Conservation (phyloP, 2,888 invertebrate genomes). For the Chesias legatella region DNA sequence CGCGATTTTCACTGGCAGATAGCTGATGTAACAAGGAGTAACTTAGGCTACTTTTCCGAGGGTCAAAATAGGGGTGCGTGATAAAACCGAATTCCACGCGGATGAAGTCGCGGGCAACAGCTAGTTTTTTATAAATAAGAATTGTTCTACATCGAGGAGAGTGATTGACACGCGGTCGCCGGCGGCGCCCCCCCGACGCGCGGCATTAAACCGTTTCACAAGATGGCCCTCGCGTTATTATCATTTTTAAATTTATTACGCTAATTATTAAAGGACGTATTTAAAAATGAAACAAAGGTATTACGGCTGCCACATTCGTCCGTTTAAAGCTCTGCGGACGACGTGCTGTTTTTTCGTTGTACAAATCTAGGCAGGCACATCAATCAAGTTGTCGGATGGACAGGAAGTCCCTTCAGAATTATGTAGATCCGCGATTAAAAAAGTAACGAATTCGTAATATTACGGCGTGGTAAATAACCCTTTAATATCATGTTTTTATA, state of each 20-base stretch:
- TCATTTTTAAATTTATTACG: conserved; percentile 80
- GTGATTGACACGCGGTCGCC: conserved; percentile 79
- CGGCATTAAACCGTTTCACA: conserved; percentile 69
- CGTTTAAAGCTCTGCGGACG: conserved; percentile 67
- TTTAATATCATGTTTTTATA: conserved; percentile 47
- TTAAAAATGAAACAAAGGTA: conserved; percentile 77
- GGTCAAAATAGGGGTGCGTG: too few species aligned
- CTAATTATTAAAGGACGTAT: conserved; percentile 76
- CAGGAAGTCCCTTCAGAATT: conserved; percentile 72
- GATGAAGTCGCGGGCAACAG: too few species aligned
- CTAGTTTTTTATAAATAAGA: conserved; percentile 78
- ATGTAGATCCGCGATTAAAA: conserved; percentile 77
- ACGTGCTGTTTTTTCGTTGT: conserved; percentile 68
- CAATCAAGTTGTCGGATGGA: conserved; percentile 77
- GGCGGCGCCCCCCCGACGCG: conserved; percentile 69
- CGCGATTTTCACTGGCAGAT: too few species aligned
- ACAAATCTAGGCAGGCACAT: conserved; percentile 76
- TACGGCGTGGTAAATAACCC: conserved; percentile 55
- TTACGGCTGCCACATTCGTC: conserved; percentile 63
- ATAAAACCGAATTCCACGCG: too few species aligned
- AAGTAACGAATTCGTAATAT: conserved; percentile 69
- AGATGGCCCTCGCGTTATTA: conserved; percentile 75
- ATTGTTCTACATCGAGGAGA: conserved; percentile 76
- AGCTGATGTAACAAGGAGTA: too few species aligned
- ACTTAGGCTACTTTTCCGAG: too few species aligned